Evolutionary conservation across 2,888 invertebrate genomes (phyloP), one percentile per base, ranked within the genome.

Genomic region (Clusia tigrina): DNA sequence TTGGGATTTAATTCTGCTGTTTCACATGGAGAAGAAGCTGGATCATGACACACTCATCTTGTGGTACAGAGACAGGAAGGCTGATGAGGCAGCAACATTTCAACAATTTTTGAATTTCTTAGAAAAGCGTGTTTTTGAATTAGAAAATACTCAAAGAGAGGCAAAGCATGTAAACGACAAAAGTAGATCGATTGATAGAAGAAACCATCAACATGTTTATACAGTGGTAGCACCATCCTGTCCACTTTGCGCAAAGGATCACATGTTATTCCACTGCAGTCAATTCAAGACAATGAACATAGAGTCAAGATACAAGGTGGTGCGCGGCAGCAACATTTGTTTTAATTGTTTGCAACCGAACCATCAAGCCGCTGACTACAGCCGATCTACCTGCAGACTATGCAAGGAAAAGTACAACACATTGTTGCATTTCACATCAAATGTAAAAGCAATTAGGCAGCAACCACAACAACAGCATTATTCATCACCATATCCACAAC

Each of bases 21-120:
- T 59, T 54, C 55, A 23, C 10, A 46, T 68, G 6, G 56, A 66
- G 63, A 64, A 64, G 51, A 68, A 68, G 38, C 57, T 67, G 10
- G 64, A 68, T 15, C 12, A 22, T 6, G 66, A 68, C 6, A 63
- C 60, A n/a, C 24, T 46, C 18, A 42, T 23, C n/a, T 54, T 65
- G 17, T 65, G 67, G 63, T 57, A 54, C 25, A 38, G 63, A 42
- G 56, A 59, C 2, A 61, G 37, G 15, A 63, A 64, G 5, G 25
- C 51, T 1, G 59, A 54, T 6, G 25, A 58, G 25, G 12, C 54
- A 60, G 58, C 58, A 6, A 42, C 42, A 15, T 61, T 63, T 46
- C 25, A 42, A 10, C 25, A 67, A 26, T 56, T 67, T 42, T 38
- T 63, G 17, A 61, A 65, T 1, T 63, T 64, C 52, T 59, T 65